Conservation (phyloP, 2,113 vertebrate species). For the Semnornis frantzii region DNA sequence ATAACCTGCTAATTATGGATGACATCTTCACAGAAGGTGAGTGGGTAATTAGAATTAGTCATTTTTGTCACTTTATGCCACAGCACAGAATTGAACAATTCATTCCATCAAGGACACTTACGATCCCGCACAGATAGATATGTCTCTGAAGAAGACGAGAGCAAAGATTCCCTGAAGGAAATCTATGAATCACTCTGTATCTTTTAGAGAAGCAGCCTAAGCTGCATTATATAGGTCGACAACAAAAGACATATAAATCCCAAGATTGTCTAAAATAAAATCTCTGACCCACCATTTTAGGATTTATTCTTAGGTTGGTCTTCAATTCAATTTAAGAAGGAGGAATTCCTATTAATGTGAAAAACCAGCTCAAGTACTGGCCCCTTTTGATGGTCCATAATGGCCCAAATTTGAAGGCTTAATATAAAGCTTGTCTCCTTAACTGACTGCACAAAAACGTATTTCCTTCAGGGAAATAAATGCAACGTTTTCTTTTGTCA, state of each 20-base stretch:
- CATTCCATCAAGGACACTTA: background rate
- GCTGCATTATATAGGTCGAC: background rate
- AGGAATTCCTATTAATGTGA: background rate
- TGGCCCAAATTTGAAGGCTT: background rate
- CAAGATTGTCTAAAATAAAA: background rate
- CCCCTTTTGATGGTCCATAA: background rate
- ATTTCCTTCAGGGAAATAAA: background rate
- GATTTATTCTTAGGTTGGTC: background rate
- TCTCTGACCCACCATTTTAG: background rate
- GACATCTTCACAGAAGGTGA: background rate
- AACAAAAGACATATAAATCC: slow-evolving; percentile 6
- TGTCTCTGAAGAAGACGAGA: slow-evolving; percentile 34
- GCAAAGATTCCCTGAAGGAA: slow-evolving; percentile 38
- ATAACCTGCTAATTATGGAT: background rate
- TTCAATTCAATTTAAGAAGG: background rate
- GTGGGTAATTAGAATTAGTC: background rate
- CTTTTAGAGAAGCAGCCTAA: background rate
- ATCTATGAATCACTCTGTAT: slow-evolving; percentile 2
- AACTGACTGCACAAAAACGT: background rate
- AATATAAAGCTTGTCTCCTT: background rate
- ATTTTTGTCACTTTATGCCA: background rate
- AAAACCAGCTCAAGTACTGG: background rate
- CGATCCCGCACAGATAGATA: background rate
- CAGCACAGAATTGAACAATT: background rate
- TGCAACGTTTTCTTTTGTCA: background rate